Conservation (phyloP, 2,888 invertebrate species). For the Eupithecia abbreviata region DNA sequence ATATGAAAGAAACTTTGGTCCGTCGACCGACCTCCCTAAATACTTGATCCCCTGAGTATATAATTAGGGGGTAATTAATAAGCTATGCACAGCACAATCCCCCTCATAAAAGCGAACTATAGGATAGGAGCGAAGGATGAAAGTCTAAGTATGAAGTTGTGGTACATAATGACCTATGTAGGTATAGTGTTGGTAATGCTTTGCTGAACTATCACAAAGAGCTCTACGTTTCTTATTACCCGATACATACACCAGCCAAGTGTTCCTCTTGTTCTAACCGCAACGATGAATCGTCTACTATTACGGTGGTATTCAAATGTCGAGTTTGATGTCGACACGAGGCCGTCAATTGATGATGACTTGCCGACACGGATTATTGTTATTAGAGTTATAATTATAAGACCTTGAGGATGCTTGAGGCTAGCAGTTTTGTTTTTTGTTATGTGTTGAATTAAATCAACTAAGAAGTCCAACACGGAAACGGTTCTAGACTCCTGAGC, state of each 20-base stretch:
- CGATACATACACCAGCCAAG: background rate
- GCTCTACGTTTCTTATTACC: background rate
- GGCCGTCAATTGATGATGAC: slow-evolving; percentile 27
- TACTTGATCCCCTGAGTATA: background rate
- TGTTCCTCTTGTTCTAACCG: slow-evolving; percentile 8
- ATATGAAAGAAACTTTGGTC: background rate
- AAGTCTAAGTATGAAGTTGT: background rate
- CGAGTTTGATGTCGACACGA: slow-evolving; percentile 29
- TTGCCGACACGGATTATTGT: slow-evolving; percentile 26
- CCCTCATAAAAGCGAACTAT: background rate
- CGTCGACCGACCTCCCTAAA: background rate
- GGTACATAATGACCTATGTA: background rate
- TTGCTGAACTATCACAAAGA: background rate
- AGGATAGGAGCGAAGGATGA: background rate
- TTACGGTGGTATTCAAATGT: slow-evolving; percentile 27
- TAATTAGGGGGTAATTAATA: background rate
- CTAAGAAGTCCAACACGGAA: too few species aligned
- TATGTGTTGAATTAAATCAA: background rate
- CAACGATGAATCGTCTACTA: slow-evolving; percentile 6
- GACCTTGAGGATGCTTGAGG: slow-evolving; percentile 18
- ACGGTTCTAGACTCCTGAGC: too few species aligned
- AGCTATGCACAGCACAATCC: too few species aligned
- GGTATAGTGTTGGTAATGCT: background rate
- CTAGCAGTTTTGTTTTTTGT: slow-evolving; percentile 1
- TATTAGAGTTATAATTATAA: slow-evolving; percentile 27